These are phyloP conservation scores for Zophobas morio DNA, from an alignment of 1,140 invertebrate species.

Conservation along the genomic window DNA sequence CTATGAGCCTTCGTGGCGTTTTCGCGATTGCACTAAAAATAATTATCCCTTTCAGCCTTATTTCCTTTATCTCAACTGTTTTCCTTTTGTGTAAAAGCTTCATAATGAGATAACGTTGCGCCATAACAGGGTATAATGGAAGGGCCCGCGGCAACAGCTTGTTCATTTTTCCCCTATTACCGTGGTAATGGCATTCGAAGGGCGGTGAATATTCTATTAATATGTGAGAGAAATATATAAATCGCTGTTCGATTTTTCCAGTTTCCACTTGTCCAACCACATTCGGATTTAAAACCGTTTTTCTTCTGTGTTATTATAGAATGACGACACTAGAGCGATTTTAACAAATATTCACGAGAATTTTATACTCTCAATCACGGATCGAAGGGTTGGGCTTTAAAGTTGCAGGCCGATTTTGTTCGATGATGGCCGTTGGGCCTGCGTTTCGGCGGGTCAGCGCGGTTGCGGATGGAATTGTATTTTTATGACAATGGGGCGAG, in stretches of 20 bases:
- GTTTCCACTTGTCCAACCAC: no score
- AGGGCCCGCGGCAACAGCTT: constrained; percentile 34
- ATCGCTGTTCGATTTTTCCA: neutral
- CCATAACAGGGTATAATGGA: constrained; percentile 28
- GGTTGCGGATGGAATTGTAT: constrained; percentile 28
- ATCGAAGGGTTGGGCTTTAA: no score
- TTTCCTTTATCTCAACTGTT: constrained; percentile 28
- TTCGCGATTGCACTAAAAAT: constrained; percentile 33
- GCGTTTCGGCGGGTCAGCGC: constrained; percentile 4
- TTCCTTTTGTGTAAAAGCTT: constrained; percentile 41
- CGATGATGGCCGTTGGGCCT: no score
- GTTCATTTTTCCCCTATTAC: constrained; percentile 40
- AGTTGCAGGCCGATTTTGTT: no score
- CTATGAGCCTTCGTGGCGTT: neutral
- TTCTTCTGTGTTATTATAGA: no score
- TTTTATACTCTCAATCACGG: neutral
- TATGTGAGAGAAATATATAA: constrained; percentile 6
- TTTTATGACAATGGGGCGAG: constrained; percentile 36
- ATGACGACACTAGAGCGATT: no score
- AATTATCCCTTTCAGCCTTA: constrained; percentile 28
- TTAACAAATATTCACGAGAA: neutral
- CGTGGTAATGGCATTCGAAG: constrained; percentile 13
- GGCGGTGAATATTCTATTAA: constrained; percentile 31
- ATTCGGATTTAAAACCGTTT: no score
- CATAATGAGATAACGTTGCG: constrained; percentile 34